phyloP scores from a whole-genome alignment of 2,113 vertebrate genomes.

The Microcebus murinus region DNA sequence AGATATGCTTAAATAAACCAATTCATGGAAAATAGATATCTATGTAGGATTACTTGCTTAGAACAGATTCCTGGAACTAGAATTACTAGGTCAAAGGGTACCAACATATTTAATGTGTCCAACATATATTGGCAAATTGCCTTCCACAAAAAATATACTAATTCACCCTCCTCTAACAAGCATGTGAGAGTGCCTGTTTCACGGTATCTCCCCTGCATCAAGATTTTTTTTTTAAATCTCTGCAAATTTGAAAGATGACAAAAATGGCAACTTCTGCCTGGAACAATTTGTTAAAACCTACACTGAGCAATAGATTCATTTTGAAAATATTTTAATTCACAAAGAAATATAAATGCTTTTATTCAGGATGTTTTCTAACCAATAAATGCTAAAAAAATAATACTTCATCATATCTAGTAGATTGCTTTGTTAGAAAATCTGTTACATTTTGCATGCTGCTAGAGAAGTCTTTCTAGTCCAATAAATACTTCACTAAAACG shows the following conservation, averaged over 20 bases:
- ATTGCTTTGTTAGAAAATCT: neutral
- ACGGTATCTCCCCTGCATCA: neutral
- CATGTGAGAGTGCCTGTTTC: neutral
- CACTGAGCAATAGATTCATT: neutral
- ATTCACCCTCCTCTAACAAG: neutral
- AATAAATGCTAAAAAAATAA: neutral
- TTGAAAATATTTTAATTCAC: neutral
- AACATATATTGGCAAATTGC: slow-evolving; percentile 62
- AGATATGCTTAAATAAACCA: slow-evolving; percentile 53
- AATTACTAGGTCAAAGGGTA: slow-evolving; percentile 65
- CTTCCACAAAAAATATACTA: slow-evolving; percentile 49
- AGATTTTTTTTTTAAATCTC: slow-evolving; percentile 27
- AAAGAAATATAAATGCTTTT: neutral
- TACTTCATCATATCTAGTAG: too few species aligned
- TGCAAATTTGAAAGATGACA: neutral
- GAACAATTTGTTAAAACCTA: slow-evolving; percentile 43
- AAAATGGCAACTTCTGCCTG: slow-evolving; percentile 8
- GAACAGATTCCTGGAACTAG: slow-evolving; percentile 67
- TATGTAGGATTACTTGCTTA: slow-evolving; percentile 22
- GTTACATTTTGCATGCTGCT: neutral
- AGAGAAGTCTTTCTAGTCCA: neutral
- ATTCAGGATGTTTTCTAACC: neutral
- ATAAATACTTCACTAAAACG: neutral
- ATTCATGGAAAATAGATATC: slow-evolving; percentile 33
- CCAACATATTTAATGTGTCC: slow-evolving; percentile 62